Evolutionary conservation across 2,113 vertebrate species (phyloP).

Genomic region (Cheilinus undulatus): DNA sequence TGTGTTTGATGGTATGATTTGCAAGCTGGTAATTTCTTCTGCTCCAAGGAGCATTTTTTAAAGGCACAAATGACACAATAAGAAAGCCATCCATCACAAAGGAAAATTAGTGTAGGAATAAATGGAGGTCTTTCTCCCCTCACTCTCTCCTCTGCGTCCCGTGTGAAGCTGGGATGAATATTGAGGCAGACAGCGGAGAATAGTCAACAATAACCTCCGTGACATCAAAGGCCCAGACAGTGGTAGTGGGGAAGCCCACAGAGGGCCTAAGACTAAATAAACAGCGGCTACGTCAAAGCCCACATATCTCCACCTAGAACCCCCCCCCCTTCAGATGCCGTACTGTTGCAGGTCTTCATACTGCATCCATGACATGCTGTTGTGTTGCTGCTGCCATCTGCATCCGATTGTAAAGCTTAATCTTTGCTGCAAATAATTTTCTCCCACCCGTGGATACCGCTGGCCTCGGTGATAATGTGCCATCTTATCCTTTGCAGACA

Average conservation of each 20-base stretch:
- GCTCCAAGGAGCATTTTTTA: slow-evolving; percentile 82
- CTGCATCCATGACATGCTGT: slow-evolving; percentile 50
- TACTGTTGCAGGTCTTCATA: slow-evolving; percentile 56
- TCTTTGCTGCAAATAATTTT: slow-evolving; percentile 75
- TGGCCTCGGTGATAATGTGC: slow-evolving; percentile 68
- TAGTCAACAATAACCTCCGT: slow-evolving; percentile 82
- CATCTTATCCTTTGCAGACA: slow-evolving; percentile 73
- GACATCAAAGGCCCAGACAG: slow-evolving; percentile 81
- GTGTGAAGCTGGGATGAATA: slow-evolving; percentile 71
- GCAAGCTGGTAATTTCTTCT: slow-evolving; percentile 80
- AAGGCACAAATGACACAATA: slow-evolving; percentile 82
- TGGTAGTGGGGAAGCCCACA: slow-evolving; percentile 72
- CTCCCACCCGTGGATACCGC: slow-evolving; percentile 65
- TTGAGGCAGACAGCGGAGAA: slow-evolving; percentile 73
- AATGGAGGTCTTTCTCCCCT: slow-evolving; percentile 66
- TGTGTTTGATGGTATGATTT: slow-evolving; percentile 75
- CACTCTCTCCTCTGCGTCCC: slow-evolving; percentile 46
- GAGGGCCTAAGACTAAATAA: slow-evolving; percentile 76
- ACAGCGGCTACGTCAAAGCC: slow-evolving; percentile 65
- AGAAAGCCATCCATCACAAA: slow-evolving; percentile 86
- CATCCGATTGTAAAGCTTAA: slow-evolving; percentile 65
- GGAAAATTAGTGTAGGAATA: slow-evolving; percentile 85
- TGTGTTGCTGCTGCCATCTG: slow-evolving; percentile 62
- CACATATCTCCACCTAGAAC: slow-evolving; percentile 51
- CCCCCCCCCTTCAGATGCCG: slow-evolving; percentile 28